Conservation (phyloP, 2,797 vertebrate genomes). For the Malacoraja senta region DNA sequence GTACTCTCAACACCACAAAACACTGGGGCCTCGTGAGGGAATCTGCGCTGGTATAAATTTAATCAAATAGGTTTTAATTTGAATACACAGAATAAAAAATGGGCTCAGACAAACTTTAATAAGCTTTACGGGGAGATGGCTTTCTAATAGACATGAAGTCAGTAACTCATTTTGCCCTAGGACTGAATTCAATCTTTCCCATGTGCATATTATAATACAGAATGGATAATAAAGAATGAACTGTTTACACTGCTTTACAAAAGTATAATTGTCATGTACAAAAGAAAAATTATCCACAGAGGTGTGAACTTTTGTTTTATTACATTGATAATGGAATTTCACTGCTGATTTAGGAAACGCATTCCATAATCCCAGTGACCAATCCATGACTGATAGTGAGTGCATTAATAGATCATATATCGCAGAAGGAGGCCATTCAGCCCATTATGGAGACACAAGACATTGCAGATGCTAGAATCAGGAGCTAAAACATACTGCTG, state of each 20-base stretch:
- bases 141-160: background rate
- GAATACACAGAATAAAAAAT: conserved; percentile 22
- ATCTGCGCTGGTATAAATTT: background rate
- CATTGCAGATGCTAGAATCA: too few relatives aligned
- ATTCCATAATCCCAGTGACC: background rate
- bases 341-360: background rate
- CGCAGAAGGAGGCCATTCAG: background rate
- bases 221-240: background rate
- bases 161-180: background rate
- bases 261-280: too few relatives aligned
- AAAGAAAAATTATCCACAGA: too few relatives aligned
- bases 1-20: conserved; percentile 18
- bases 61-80: conserved; percentile 35
- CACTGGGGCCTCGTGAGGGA: background rate
- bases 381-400: background rate
- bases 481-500: too few relatives aligned
- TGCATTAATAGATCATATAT: background rate
- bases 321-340: background rate
- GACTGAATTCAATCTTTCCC: background rate
- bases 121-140: background rate
- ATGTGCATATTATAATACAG: background rate
- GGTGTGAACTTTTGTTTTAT: background rate
- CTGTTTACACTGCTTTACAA: background rate
- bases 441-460: too few relatives aligned
- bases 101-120: conserved; percentile 27